phyloP scores from a whole-genome alignment of 1,140 invertebrate genomes.

The Drosophila takahashii region DNA sequence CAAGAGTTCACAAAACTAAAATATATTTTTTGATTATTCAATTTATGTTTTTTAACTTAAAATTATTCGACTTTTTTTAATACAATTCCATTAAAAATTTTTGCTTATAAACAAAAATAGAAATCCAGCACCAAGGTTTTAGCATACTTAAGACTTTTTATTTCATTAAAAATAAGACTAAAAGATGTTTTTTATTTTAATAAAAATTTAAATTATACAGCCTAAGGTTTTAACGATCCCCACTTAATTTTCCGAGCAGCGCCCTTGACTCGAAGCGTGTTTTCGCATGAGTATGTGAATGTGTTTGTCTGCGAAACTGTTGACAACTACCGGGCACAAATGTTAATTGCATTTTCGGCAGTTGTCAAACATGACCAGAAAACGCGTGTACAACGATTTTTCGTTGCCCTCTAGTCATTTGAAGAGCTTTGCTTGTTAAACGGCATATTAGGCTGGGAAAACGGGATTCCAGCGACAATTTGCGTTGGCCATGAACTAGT shows the following conservation, averaged over 20 bases:
- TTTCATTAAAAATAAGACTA: no score
- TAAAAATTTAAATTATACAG: no score
- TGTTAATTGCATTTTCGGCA: constrained; percentile 82
- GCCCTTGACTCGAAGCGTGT: constrained; percentile 4
- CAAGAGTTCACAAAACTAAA: no score
- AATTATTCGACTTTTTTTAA: no score
- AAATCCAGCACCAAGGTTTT: no score
- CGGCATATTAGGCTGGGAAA: constrained; percentile 26
- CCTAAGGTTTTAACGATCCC: background rate
- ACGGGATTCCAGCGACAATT: constrained; percentile 7
- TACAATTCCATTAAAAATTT: no score
- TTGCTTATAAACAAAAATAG: no score
- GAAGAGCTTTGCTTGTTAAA: constrained; percentile 41
- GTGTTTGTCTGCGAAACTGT: constrained; percentile 25
- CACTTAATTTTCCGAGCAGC: background rate
- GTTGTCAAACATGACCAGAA: constrained; percentile 75
- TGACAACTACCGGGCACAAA: constrained; percentile 69
- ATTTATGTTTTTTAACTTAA: no score
- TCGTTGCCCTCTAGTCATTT: constrained; percentile 32
- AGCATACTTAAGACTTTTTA: no score
- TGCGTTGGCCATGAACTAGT: constrained; percentile 26
- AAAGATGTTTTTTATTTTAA: no score
- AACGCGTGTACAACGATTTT: constrained; percentile 63
- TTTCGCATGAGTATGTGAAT: constrained; percentile 20
- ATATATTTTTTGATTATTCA: no score